Evolutionary conservation across 2,888 invertebrate genomes (phyloP).

Genomic region (Meganola albula): DNA sequence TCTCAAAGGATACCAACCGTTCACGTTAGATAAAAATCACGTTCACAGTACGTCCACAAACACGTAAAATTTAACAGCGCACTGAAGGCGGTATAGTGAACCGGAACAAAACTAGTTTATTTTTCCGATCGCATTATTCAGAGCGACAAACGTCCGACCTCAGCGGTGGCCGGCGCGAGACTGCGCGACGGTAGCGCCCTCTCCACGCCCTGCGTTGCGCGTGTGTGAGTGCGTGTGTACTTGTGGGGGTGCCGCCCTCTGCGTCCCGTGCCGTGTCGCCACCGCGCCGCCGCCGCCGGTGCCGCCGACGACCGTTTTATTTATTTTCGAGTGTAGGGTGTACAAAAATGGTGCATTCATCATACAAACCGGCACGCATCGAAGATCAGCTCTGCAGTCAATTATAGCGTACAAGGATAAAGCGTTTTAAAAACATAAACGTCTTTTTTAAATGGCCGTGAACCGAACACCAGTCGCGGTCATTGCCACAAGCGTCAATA

Average conservation of each 20-base stretch:
- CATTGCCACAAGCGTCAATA: constrained; percentile 70
- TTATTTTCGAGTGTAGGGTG: constrained; percentile 64
- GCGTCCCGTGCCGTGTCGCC: constrained; percentile 42
- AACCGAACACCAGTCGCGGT: constrained; percentile 63
- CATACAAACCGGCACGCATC: constrained; percentile 26
- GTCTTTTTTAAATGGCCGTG: constrained; percentile 67
- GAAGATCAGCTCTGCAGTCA: constrained; percentile 25
- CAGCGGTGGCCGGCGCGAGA: constrained; percentile 71
- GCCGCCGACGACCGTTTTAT: constrained; percentile 44
- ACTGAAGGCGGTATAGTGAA: constrained; percentile 59
- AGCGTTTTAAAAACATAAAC: constrained; percentile 42
- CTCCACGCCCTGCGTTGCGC: constrained; percentile 43
- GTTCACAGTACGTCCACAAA: constrained; percentile 66
- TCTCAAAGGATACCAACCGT: constrained; percentile 59
- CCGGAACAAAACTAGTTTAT: constrained; percentile 74
- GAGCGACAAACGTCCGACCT: constrained; percentile 55
- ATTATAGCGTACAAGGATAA: constrained; percentile 37
- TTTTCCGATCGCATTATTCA: constrained; percentile 62
- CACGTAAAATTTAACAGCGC: constrained; percentile 52
- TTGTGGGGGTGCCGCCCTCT: constrained; percentile 46
- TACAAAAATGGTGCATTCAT: constrained; percentile 35
- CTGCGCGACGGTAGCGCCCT: constrained; percentile 72
- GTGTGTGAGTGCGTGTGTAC: constrained; percentile 48
- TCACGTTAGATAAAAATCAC: constrained; percentile 56
- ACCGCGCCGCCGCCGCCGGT: constrained; percentile 42